These are phyloP conservation scores for Psettodes erumei DNA, from an alignment of 2,113 vertebrate species.

Conservation along the genomic window DNA sequence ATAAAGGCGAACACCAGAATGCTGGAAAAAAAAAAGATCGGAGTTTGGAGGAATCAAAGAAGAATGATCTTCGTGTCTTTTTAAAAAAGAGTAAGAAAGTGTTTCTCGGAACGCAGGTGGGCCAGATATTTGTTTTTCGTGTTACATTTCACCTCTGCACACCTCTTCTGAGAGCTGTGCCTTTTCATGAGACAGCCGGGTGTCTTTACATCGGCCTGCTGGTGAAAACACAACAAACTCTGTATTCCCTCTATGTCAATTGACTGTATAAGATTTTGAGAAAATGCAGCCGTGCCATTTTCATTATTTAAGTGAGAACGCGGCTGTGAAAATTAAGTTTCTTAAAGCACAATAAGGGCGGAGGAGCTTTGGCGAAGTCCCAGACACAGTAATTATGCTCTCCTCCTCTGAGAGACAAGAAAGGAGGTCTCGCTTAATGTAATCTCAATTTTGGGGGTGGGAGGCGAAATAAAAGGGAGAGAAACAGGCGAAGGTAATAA, in stretches of 20 bases:
- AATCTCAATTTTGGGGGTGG: constrained; percentile 49
- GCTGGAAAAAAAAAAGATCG: background rate
- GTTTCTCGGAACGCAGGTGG: background rate
- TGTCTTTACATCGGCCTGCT: background rate
- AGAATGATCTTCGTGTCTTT: background rate
- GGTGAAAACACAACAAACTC: constrained; percentile 11
- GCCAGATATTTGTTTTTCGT: constrained; percentile 10
- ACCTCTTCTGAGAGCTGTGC: background rate
- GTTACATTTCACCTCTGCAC: background rate
- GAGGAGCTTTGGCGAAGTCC: constrained; percentile 45
- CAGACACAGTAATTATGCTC: constrained; percentile 70
- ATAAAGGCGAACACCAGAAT: constrained; percentile 18
- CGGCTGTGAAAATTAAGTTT: constrained; percentile 59
- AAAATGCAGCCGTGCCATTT: constrained; percentile 37
- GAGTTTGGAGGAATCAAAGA: background rate
- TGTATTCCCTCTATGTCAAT: constrained; percentile 21
- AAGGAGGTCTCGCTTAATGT: constrained; percentile 62
- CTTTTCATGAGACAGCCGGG: background rate
- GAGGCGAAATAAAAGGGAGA: constrained; percentile 49
- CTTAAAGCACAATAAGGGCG: constrained; percentile 55
- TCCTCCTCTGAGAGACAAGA: constrained; percentile 59
- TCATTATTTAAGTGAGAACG: constrained; percentile 32
- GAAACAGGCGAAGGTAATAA: constrained; percentile 19
- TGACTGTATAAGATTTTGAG: constrained; percentile 16
- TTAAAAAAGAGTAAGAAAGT: background rate